Percentiles rank a stretch among this genome's conserved stretches.
Conservation (phyloP, 1,140 invertebrate species). For the Euwallacea fornicatus region DNA sequence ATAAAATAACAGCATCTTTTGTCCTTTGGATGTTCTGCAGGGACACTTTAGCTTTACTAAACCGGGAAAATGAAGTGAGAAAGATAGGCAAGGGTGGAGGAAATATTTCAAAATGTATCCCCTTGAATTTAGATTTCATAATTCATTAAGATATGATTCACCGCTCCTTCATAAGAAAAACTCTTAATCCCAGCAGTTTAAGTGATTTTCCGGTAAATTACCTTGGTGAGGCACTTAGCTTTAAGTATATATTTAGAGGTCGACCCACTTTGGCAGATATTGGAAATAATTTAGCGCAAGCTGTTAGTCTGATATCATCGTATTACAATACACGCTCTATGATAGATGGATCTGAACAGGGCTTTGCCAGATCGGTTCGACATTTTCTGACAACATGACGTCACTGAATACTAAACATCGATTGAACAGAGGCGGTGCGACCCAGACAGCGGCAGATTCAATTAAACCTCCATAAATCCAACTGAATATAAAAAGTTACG, state of each 20-base stretch:
- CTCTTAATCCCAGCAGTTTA: conserved; percentile 2
- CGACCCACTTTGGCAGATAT: conserved; percentile 34
- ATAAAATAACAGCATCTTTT: conserved; percentile 29
- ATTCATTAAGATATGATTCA: conserved; percentile 2
- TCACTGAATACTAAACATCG: conserved; percentile 28
- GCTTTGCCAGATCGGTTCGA: conserved; percentile 16
- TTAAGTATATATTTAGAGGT: conserved; percentile 22
- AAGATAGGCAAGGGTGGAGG: conserved; percentile 5
- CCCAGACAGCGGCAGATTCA: not conserved
- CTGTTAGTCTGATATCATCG: conserved; percentile 34
- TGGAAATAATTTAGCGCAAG: conserved; percentile 35
- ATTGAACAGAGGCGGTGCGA: conserved; percentile 17
- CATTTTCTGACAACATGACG: conserved; percentile 34
- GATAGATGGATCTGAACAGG: conserved; percentile 33
- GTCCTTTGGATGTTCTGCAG: conserved; percentile 18
- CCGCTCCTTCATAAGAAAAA: not conserved
- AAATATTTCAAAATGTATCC: conserved; percentile 1
- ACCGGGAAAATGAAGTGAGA: conserved; percentile 17
- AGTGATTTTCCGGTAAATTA: conserved; percentile 26
- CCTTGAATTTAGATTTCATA: conserved; percentile 2
- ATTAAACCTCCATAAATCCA: conserved; percentile 9
- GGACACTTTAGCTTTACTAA: conserved; percentile 15
- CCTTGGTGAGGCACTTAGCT: conserved; percentile 11
- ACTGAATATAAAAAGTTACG: not conserved
- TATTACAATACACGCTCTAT: conserved; percentile 30